phyloP scores from a whole-genome alignment of 2,113 vertebrate species.

The Platanista minor region DNA sequence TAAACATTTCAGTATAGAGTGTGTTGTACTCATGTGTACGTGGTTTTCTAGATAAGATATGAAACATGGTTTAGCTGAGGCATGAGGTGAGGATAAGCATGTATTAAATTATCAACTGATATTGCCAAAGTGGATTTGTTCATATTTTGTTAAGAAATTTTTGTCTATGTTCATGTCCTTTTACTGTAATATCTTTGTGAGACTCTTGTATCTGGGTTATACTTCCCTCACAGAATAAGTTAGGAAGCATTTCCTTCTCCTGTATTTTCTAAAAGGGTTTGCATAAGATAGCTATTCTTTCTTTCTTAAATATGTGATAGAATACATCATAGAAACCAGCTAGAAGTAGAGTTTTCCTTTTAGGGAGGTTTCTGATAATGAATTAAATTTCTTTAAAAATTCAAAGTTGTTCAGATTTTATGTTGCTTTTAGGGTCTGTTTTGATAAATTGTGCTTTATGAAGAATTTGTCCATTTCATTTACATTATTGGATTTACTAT shows the following conservation, averaged over 20 bases:
- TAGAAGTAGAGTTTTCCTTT: neutral
- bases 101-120: neutral
- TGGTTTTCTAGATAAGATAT: neutral
- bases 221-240: neutral
- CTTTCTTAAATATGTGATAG: neutral
- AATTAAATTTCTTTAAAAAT: neutral
- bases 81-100: neutral
- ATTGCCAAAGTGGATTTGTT: neutral
- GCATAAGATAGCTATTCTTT: neutral
- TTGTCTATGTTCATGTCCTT: neutral
- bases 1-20: neutral
- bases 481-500: neutral
- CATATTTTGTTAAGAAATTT: neutral
- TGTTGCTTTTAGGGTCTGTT: neutral
- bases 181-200: neutral
- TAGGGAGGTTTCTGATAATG: neutral
- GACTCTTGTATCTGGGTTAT: neutral
- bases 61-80: neutral
- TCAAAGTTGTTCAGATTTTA: neutral
- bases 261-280: neutral
- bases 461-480: neutral
- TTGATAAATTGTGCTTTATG: neutral
- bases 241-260: neutral
- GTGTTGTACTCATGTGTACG: neutral
- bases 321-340: neutral